These are phyloP conservation scores for Bombus fervidus DNA, from an alignment of 1,140 invertebrate genomes.

Conservation along the genomic window DNA sequence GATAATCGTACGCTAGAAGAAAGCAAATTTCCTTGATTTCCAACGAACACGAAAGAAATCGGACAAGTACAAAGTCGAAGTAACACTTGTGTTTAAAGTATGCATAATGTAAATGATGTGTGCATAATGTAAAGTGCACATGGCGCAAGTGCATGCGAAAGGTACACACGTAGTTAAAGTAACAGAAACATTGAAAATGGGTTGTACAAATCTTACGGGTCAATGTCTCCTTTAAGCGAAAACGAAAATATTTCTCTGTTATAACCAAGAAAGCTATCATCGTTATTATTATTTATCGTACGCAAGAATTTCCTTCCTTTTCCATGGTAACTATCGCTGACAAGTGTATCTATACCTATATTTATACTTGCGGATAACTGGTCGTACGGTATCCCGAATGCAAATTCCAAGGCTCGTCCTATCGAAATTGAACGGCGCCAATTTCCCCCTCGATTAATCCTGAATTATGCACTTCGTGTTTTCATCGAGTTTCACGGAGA, in stretches of 20 bases:
- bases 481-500: not conserved
- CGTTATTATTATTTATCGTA: too few species aligned
- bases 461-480: not conserved
- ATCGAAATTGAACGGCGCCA: not conserved
- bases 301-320: too few species aligned
- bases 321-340: not conserved
- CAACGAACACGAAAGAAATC: not conserved
- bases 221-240: not conserved
- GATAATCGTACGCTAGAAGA: not conserved
- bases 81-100: not conserved
- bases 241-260: too few species aligned
- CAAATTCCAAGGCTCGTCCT: not conserved
- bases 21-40: not conserved
- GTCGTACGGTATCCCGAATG: not conserved
- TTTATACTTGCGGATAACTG: not conserved
- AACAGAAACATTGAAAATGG: not conserved
- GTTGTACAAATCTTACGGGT: conserved; percentile 2
- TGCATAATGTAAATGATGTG: not conserved
- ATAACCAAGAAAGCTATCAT: too few species aligned
- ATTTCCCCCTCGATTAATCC: not conserved
- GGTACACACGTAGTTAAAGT: not conserved
- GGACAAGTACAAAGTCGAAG: not conserved
- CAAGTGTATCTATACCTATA: not conserved
- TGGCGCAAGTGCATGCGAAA: not conserved
- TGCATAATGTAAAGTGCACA: not conserved